phyloP scores from a whole-genome alignment of 1,140 invertebrate genomes.

The Drosophila santomea region DNA sequence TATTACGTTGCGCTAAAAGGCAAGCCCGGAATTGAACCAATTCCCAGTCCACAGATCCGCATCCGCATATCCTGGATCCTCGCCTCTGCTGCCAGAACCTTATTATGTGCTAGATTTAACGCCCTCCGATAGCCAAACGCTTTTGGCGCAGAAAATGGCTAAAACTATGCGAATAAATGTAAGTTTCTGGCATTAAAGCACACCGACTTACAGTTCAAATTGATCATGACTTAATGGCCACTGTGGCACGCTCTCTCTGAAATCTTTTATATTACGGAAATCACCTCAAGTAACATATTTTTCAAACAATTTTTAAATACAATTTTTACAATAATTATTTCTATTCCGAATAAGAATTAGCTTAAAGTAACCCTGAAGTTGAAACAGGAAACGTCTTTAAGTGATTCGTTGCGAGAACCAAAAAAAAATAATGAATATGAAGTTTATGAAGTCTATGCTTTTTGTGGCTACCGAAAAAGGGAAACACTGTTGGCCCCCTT shows the following conservation, averaged over 20 bases:
- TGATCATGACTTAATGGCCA: too few species aligned
- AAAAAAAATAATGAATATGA: too few species aligned
- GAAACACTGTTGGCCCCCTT: conserved; percentile 2
- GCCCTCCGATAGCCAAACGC: conserved; percentile 55
- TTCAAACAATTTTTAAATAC: too few species aligned
- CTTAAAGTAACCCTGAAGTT: too few species aligned
- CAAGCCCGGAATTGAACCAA: conserved; percentile 40
- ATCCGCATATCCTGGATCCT: conserved; percentile 2
- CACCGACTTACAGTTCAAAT: too few species aligned
- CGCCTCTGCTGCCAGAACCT: conserved; percentile 50
- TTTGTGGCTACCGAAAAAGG: not conserved
- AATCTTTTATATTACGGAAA: too few species aligned
- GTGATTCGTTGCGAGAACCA: too few species aligned
- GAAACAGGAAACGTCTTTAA: not conserved
- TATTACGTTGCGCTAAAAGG: conserved; percentile 78
- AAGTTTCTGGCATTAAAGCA: not conserved
- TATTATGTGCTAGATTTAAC: conserved; percentile 82
- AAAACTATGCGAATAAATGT: not conserved
- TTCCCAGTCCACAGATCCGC: conserved; percentile 16
- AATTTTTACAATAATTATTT: too few species aligned
- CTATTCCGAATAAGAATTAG: not conserved
- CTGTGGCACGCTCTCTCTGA: too few species aligned
- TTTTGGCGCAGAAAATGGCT: conserved; percentile 5
- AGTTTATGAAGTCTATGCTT: not conserved
- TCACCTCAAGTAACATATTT: too few species aligned